Base-by-base conservation (phyloP, 2,113 vertebrate species). In the Chaetodon trifascialis region DNA sequence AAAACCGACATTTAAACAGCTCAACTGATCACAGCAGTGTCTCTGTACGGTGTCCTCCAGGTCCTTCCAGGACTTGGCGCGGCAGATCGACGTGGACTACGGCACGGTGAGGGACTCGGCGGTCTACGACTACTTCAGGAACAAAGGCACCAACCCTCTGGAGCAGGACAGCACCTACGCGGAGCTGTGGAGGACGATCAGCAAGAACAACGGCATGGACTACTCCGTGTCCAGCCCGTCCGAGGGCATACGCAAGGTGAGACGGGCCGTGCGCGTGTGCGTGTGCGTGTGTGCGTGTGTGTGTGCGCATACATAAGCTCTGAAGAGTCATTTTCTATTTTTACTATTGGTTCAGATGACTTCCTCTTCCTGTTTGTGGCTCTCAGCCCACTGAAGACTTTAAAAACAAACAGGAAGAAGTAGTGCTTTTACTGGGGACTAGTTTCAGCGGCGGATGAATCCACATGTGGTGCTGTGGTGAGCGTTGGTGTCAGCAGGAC, bases 151-250 rank as follows among this genome's bases (percentile, higher is more conserved):
- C 83, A 99, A 99, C 88, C 97, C 97, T 4, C 93, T 99, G 94
- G 98, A 99, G 89, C 98, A 99, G 93, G 98, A 99, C 94, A 95
- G 95, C 94, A 98, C 98, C 0, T 99, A 97, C 87, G 96, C 98
- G 0, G 97, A 99, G 89, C 95, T 99, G 67, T 99, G 98, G 98
- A 95, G 97, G 88, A 97, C 97, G 19, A 96, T 99, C 91, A 99
- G 98, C 94, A 97, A 96, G 93, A 98, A 97, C 62, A 95, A 95
- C 25, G 98, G 98, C 17, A 92, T 95, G 68, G 97, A 98, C 92
- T 96, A 96, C 91, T 98, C 96, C 0, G 98, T 99, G 44, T 96
- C 97, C 38, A 97, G 95, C 59, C 97, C 98, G 16, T 97, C 97
- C 0, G 98, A 99, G 94, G 98, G 98, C 76, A 99, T 99, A 74